Evolutionary conservation across 2,888 invertebrate species (phyloP), one percentile per base, ranked within the genome.

Genomic region (Clunio marinus): DNA sequence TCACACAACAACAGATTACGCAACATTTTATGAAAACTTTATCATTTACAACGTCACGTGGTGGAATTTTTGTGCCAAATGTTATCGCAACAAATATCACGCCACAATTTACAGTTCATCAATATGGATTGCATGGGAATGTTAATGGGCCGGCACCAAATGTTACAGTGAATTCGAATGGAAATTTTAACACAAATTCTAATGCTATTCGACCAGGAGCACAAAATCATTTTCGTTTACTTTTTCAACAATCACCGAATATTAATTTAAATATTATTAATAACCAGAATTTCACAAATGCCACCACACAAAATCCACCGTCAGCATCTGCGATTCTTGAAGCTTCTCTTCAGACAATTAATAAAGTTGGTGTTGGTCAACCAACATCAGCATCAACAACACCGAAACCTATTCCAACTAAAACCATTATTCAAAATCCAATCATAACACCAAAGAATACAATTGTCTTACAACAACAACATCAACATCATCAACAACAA

Each of bases 161-260:
- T 80, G 86, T 86, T 70, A 86, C 85, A 75, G 86, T 86, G 73
- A 85, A 85, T 81, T 84, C 86, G 74, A 81, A 81, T 78, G 82
- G 82, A 28, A 73, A 72, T 69, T 74, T 74, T 60, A 73, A 73
- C 66, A 71, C 73, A 25, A 72, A 73, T 62, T 71, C 73, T n/a
- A 72, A 70, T 69, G 70, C 69, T 28, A 69, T 70, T 1, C 25
- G 70, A 27, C 69, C 70, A 13, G 67, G 60, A 4, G 55, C 35
- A 10, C 32, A 51, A 1, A 63, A 70, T 25, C 55, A 68, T 28
- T 70, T 70, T 37, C 67, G 70, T n/a, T 24, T 67, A 13, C 66
- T 70, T 28, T 59, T 69, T 25, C 69, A 70, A 41, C 70, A 69
- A 55, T 25, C 46, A 13, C 62, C 35, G 20, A 65, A 46, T 27